phyloP scores from a whole-genome alignment of 2,888 invertebrate genomes.

The Subacronicta megacephala region DNA sequence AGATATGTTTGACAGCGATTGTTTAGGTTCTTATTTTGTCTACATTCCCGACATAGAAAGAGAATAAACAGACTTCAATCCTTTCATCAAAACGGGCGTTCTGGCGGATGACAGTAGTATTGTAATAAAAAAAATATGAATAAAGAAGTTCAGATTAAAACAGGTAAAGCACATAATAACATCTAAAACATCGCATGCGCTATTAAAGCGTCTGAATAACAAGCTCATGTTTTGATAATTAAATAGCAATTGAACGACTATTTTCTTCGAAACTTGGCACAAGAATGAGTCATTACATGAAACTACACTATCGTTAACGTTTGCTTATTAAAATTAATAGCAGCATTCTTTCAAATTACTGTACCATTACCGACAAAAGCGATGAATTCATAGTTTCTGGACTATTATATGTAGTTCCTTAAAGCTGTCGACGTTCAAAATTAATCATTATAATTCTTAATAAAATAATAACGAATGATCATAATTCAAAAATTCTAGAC shows the following conservation, averaged over 20 bases:
- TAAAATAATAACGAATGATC: too few relatives aligned
- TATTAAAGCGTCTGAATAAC: slow-evolving; percentile 8
- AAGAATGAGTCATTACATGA: slow-evolving; percentile 12
- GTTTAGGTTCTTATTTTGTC: too few relatives aligned
- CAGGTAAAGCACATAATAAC: too few relatives aligned
- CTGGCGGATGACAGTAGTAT: too few relatives aligned
- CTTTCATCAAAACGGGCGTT: too few relatives aligned
- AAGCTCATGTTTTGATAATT: slow-evolving; percentile 11
- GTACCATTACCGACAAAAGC: neutral
- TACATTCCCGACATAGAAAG: too few relatives aligned
- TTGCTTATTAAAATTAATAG: slow-evolving; percentile 23
- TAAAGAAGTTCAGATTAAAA: too few relatives aligned
- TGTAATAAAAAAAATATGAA: too few relatives aligned
- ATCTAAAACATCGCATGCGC: neutral
- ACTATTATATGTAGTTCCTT: neutral
- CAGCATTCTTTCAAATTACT: neutral
- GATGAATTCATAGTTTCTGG: neutral
- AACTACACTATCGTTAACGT: slow-evolving; percentile 21
- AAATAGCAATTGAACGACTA: slow-evolving; percentile 8
- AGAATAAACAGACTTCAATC: too few relatives aligned
- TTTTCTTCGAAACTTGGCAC: slow-evolving; percentile 34
- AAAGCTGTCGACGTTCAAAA: neutral
- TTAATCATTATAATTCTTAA: neutral
- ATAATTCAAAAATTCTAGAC: too few relatives aligned
- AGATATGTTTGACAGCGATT: too few relatives aligned